Base-by-base conservation (phyloP, 2,797 vertebrate species). In the Phrynocephalus vlangalii region DNA sequence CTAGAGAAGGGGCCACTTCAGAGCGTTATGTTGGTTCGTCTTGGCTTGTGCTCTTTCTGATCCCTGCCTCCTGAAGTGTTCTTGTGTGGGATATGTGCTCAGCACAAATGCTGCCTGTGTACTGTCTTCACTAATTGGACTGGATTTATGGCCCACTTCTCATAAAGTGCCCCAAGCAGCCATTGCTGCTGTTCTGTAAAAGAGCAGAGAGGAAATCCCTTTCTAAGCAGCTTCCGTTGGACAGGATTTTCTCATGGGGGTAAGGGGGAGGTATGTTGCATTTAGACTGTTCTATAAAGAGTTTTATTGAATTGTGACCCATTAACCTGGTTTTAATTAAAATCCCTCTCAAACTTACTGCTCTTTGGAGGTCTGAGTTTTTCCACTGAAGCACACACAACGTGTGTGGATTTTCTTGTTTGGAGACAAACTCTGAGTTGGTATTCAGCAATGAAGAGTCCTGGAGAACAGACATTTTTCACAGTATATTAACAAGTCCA, bases 91-190 rank as follows among this genome's bases (percentile, higher is more conserved):
- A 82, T 48, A 26, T 84, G 73, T 87, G 60, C 50, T 82, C 30
- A 83, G 24, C 70, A 83, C 86, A 91, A 89, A 88, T 26, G 85
- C 75, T 82, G 5, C 86, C 90, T 84, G 16, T 90, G 79, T 91
- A 48, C 84, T 87, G 93, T 91, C 89, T 91, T 52, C 76, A 73
- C 89, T 95, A 95, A 94, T 94, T 95, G 89, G 78, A 86, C 92
- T 92, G 90, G 85, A 84, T 94, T 93, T 94, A 91, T 84, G 70
- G 72, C 90, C 92, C 83, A 86, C 79, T 83, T 91, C 94, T 93
- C 86, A 88, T 91, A 93, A 94, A 94, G 60, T 83, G 52, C 92
- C 72, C 83, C 75, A 94, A 88, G 90, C 79, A 93, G 80, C 87
- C 24, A 52, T 89, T 92, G 81, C 79, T 93, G 87, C 83, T 91